phyloP scores from a whole-genome alignment of 1,140 invertebrate genomes.

The Zaprionus davidi region DNA sequence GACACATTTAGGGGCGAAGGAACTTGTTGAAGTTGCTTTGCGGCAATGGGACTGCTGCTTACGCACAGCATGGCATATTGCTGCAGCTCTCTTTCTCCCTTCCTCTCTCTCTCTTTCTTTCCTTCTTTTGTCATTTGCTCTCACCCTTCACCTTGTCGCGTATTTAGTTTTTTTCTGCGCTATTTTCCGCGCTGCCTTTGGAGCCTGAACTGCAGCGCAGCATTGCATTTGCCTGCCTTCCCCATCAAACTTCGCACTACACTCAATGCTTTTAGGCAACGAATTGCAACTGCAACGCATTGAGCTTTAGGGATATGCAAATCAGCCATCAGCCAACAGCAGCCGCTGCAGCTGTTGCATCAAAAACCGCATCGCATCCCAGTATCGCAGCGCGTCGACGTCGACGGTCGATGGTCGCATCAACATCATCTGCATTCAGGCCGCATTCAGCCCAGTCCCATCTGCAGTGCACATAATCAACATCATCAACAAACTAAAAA shows the following conservation, averaged over 20 bases:
- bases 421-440: constrained; percentile 38
- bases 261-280: constrained; percentile 68
- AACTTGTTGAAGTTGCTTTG: not conserved
- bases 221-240: not conserved
- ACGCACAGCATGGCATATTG: not conserved
- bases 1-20: not conserved
- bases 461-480: constrained; percentile 44
- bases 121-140: not conserved
- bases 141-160: constrained; percentile 25
- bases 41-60: not conserved
- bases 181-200: constrained; percentile 79
- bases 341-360: constrained; percentile 52
- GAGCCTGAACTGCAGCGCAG: constrained; percentile 34
- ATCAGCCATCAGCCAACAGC: constrained; percentile 77
- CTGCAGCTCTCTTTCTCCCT: not conserved
- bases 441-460: constrained; percentile 13
- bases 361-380: constrained; percentile 36
- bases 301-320: constrained; percentile 79
- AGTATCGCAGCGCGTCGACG: constrained; percentile 5
- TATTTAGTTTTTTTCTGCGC: constrained; percentile 79
- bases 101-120: not conserved
- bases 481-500: constrained; percentile 72
- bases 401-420: constrained; percentile 1
- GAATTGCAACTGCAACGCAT: constrained; percentile 69
- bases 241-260: not conserved